phyloP scores from a whole-genome alignment of 2,888 invertebrate species.

The Linnaemya tessellans region DNA sequence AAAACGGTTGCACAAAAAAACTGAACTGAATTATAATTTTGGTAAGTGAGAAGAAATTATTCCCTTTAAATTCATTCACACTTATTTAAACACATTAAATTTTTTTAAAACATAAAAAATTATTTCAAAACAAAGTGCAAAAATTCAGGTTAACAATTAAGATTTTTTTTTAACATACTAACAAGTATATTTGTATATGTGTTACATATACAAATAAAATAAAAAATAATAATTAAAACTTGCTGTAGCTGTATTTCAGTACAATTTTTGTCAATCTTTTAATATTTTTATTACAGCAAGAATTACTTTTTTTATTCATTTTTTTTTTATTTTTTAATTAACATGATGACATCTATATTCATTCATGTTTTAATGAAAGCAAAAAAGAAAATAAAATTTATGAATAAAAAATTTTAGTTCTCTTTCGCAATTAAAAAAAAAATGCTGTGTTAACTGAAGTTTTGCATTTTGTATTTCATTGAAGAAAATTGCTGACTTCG shows the following conservation, averaged over 20 bases:
- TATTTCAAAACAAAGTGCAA: slow-evolving; percentile 10
- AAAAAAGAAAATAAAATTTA: background rate
- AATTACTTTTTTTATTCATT: slow-evolving; percentile 13
- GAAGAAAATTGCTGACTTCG: background rate
- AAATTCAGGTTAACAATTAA: slow-evolving; percentile 17
- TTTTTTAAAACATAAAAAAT: slow-evolving; percentile 47
- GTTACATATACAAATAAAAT: no score
- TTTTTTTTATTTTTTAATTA: slow-evolving; percentile 28
- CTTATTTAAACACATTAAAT: background rate
- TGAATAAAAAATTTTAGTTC: background rate
- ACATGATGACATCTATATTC: slow-evolving; percentile 52
- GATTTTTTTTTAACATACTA: slow-evolving; percentile 22
- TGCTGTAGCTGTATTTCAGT: slow-evolving; percentile 35
- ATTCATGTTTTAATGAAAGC: slow-evolving; percentile 49
- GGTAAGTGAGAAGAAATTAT: no score
- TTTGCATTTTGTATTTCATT: background rate
- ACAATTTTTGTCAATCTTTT: slow-evolving; percentile 18
- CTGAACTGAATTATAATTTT: no score
- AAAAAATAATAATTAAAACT: slow-evolving; percentile 28
- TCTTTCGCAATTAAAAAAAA: no score
- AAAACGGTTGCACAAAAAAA: no score
- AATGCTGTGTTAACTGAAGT: no score
- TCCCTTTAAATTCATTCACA: no score
- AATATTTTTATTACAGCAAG: slow-evolving; percentile 39
- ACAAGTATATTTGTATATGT: no score